Percentiles rank a stretch among this genome's conserved stretches.
phyloP scores from a whole-genome alignment of 2,888 invertebrate species.

The Acleris emargana region DNA sequence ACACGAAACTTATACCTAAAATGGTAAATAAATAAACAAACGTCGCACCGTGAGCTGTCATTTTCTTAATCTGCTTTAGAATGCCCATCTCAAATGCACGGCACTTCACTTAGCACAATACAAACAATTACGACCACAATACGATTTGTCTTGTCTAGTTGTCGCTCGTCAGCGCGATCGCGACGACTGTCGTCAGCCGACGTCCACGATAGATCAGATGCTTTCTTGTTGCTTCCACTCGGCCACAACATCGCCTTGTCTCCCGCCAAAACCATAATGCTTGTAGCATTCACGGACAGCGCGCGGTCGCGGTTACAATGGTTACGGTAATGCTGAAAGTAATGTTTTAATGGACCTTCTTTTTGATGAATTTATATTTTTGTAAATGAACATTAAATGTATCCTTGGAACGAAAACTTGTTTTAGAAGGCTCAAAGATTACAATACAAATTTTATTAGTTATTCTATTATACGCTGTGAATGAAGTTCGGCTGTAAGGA shows the following conservation, averaged over 20 bases:
- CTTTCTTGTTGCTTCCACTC: slow-evolving; percentile 58
- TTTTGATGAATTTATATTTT: background rate
- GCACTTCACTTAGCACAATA: slow-evolving; percentile 40
- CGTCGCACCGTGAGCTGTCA: slow-evolving; percentile 60
- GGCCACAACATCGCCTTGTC: slow-evolving; percentile 49
- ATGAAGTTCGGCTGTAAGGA: slow-evolving; percentile 18
- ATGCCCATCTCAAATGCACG: slow-evolving; percentile 64
- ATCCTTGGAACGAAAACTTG: background rate
- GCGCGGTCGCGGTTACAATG: background rate
- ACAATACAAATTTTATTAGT: slow-evolving; percentile 1
- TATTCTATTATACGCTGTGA: slow-evolving; percentile 15
- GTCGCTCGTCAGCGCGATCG: slow-evolving; percentile 46
- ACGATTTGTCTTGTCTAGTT: slow-evolving; percentile 38
- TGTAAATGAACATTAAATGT: background rate
- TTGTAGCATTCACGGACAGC: slow-evolving; percentile 3
- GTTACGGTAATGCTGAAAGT: background rate
- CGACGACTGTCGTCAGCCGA: slow-evolving; percentile 58
- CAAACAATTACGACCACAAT: slow-evolving; percentile 38
- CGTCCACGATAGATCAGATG: slow-evolving; percentile 58
- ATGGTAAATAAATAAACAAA: slow-evolving; percentile 51
- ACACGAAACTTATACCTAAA: background rate
- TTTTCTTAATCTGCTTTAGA: slow-evolving; percentile 76
- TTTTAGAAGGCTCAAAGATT: no score
- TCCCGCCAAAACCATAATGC: slow-evolving; percentile 59
- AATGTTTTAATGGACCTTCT: background rate